These are phyloP conservation scores for Acronicta alni DNA, from an alignment of 2,888 invertebrate genomes.

Conservation along the genomic window DNA sequence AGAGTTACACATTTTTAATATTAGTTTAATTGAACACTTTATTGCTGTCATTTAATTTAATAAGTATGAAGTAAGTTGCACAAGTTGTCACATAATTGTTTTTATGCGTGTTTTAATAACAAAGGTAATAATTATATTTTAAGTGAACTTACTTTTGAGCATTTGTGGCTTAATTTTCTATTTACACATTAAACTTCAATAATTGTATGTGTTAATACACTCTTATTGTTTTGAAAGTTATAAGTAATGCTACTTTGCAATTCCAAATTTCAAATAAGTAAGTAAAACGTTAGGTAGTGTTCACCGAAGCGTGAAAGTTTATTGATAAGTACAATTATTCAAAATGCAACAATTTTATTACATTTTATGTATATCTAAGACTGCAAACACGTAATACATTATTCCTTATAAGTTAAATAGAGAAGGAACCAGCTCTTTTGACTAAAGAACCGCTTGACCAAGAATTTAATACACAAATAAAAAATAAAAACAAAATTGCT, in stretches of 20 bases:
- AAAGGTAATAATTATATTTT: too few species aligned
- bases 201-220: too few species aligned
- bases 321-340: slow-evolving; percentile 15
- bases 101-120: too few species aligned
- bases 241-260: neutral
- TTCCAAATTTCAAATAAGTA: slow-evolving; percentile 27
- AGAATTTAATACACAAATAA: slow-evolving; percentile 29
- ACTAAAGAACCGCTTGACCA: slow-evolving; percentile 5
- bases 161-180: too few species aligned
- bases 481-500: slow-evolving; percentile 50
- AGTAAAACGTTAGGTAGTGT: slow-evolving; percentile 20
- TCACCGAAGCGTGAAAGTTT: slow-evolving; percentile 33
- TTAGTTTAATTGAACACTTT: too few species aligned
- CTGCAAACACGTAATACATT: slow-evolving; percentile 13
- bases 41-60: too few species aligned
- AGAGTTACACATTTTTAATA: too few species aligned
- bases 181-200: too few species aligned
- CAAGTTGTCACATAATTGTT: too few species aligned
- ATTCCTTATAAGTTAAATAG: slow-evolving; percentile 6
- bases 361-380: neutral
- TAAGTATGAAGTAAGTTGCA: too few species aligned
- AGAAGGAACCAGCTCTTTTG: neutral
- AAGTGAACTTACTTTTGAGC: too few species aligned
- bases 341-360: slow-evolving; percentile 4
- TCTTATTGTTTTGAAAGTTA: neutral